Conservation (phyloP, 2,797 vertebrate species). For the Peromyscus eremicus region DNA sequence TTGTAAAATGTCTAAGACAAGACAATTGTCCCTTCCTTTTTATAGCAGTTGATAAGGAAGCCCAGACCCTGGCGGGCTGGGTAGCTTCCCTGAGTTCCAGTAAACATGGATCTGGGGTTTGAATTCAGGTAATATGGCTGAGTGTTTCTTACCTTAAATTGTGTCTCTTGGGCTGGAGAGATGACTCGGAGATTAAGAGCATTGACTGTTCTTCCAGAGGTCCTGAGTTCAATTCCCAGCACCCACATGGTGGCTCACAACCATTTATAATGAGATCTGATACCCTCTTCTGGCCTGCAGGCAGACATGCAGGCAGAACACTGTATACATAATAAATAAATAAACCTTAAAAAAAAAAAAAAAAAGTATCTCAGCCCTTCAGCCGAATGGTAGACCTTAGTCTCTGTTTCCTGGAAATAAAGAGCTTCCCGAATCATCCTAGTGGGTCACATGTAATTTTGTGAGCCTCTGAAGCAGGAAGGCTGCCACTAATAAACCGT, state of each 20-base stretch:
- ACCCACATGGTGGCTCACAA: not conserved
- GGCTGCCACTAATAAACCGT: not conserved
- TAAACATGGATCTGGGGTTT: not conserved
- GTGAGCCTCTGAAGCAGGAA: not conserved
- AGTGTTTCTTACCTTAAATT: not conserved
- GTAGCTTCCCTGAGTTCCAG: not conserved
- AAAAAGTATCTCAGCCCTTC: not conserved
- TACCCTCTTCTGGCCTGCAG: not conserved
- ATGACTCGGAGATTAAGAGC: not conserved
- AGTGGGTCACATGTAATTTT: not conserved
- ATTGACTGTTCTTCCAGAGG: not conserved
- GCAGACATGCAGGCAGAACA: not conserved
- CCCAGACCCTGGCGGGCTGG: not conserved
- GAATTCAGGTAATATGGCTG: not conserved
- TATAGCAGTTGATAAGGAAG: not conserved
- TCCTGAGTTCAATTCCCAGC: not conserved
- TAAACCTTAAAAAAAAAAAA: no score
- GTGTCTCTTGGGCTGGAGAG: not conserved
- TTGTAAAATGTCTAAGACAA: not conserved
- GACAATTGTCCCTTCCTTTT: constrained; percentile 44
- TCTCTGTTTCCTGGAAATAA: not conserved
- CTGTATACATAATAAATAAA: not conserved
- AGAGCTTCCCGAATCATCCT: not conserved
- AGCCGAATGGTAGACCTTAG: not conserved
- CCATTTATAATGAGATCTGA: not conserved